Evolutionary conservation across 2,113 vertebrate species (phyloP), one percentile per base, ranked within the genome.

Genomic region (Lipophrys pholis): DNA sequence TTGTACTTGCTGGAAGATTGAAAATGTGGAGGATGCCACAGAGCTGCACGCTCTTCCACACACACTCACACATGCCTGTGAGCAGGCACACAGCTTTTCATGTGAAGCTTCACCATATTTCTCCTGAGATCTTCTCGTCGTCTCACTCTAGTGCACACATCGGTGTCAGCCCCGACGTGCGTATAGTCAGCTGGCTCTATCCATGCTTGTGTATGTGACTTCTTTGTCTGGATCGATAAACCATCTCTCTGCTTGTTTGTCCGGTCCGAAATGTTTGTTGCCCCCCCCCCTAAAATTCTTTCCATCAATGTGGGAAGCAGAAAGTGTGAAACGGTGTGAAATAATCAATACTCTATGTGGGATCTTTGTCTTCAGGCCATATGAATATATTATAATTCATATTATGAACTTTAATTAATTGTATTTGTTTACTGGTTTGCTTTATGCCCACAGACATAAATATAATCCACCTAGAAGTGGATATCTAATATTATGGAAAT

Each of bases 121-220:
- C 81, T 85, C 85, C 55, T 52, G 79, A 89, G 81, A 81, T 80
- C 67, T 69, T 83, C 53, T 81, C 71, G 66, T 65, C 14, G 67
- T 90, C 69, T 88, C 76, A 78, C 85, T 83, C 65, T 65, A 82
- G 73, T 66, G 62, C 76, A 77, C 78, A 81, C 80, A 66, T 84
- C 73, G 69, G 42, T 54, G 59, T 71, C 62, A 61, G 76, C 21
- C 51, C 61, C 21, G 73, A 54, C 66, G 55, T 67, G 45, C 16
- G 2, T 42, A 62, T 8, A 49, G 38, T 6, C 58, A 67, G 65
- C 57, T 54, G 50, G 21, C 21, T 30, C 71, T 45, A 8, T 63
- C 64, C 72, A 66, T 43, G 60, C 11, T 35, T 35, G 38, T 61
- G 78, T 81, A 71, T 73, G 69, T 46, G 11, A 11, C 7, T 70